phyloP scores from a whole-genome alignment of 2,797 vertebrate species.

The Labroides dimidiatus region DNA sequence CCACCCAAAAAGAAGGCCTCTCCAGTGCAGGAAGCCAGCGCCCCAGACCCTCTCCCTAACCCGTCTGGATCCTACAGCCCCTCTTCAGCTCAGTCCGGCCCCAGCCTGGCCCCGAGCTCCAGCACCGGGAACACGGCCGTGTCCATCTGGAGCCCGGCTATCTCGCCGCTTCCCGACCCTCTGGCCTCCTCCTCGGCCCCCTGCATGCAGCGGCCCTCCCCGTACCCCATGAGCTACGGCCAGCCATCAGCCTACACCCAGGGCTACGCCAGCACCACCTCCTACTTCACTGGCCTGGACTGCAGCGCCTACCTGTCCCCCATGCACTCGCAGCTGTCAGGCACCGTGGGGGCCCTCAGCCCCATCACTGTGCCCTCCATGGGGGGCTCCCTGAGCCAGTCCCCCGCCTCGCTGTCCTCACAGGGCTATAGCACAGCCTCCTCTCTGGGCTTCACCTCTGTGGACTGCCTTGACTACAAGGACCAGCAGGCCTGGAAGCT shows the following conservation, averaged over 20 bases:
- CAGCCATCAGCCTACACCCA: constrained; percentile 86
- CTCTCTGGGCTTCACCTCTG: constrained; percentile 87
- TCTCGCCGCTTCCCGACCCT: constrained; percentile 88
- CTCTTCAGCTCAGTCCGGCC: constrained; percentile 70
- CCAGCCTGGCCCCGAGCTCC: constrained; percentile 74
- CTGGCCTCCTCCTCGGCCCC: constrained; percentile 84
- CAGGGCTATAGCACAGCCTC: constrained; percentile 88
- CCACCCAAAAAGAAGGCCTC: constrained; percentile 91
- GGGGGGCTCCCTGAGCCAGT: constrained; percentile 89
- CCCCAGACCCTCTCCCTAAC: constrained; percentile 80
- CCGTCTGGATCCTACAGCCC: constrained; percentile 76
- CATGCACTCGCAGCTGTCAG: constrained; percentile 90
- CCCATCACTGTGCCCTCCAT: constrained; percentile 88
- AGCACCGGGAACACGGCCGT: constrained; percentile 82
- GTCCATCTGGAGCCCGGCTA: constrained; percentile 92
- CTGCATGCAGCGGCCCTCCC: constrained; percentile 87
- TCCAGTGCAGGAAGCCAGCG: constrained; percentile 79
- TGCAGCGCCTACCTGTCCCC: constrained; percentile 92
- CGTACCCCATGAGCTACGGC: constrained; percentile 89
- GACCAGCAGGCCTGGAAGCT: constrained; percentile 93
- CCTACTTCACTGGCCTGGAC: constrained; percentile 92
- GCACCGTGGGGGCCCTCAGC: constrained; percentile 87
- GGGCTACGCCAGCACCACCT: constrained; percentile 87
- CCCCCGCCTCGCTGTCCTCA: constrained; percentile 88
- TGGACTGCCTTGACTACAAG: constrained; percentile 95